Evolutionary conservation across 2,797 vertebrate species (phyloP), one percentile per base, ranked within the genome.

Genomic region (Sibirionetta formosa): DNA sequence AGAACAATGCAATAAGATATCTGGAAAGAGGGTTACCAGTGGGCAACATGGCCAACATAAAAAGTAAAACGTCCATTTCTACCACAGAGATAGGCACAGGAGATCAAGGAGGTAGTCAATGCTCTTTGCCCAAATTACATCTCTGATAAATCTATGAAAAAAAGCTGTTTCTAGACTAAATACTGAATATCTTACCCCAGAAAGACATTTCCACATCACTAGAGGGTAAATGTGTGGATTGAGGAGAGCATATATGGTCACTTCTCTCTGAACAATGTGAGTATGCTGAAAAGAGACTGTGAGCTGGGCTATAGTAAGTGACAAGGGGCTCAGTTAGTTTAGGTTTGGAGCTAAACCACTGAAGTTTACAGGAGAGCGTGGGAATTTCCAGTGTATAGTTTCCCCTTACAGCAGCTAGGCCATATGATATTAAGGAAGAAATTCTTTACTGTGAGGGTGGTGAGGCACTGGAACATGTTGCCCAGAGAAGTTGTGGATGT

Each of bases 221-320:
- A 22, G 36, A 54, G 11, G 27, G 40, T 24, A 57, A 56, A 46
- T 1, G 6, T 2, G 2, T 2, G 9, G 14, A 56, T 7, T 31
- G 2, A 17, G 42, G 4, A 1, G 1, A 79, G 13, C 24, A 17
- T 0, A 6, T 7, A 40, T n/a, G 48, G 1, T 23, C 1, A 0
- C 5, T 5, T 73, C 4, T 77, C 27, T 20, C 33, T 44, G 14
- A 0, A 1, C 4, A 4, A 8, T 46, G 5, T 64, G 58, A 50
- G 40, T 35, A 24, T 1, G 1, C 31, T 15, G 38, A 69, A 72
- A 53, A 48, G 11, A 2, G 2, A 10, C n/a, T 23, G 27, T 4
- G 4, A 9, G 46, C 33, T 35, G 53, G 22, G 14, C 23, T 72
- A n/a, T 31, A 48, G 16, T 7, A 51, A 1, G 6, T 26, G n/a